These are phyloP conservation scores for Artibeus jamaicensis DNA, from an alignment of 2,797 vertebrate genomes.

Conservation along the genomic window DNA sequence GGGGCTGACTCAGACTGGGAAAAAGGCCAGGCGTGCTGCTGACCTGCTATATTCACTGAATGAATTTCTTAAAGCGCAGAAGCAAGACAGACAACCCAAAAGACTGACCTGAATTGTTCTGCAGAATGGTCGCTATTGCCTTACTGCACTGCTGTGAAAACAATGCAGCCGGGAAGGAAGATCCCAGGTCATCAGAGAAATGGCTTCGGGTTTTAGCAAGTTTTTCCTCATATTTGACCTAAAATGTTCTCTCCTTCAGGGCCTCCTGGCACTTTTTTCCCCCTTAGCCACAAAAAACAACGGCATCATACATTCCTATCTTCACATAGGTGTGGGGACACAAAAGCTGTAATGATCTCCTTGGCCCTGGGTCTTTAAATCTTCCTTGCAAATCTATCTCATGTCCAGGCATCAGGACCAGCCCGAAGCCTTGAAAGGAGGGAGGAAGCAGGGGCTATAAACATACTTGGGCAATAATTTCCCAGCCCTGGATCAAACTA, in stretches of 20 bases:
- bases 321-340: neutral
- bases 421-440: neutral
- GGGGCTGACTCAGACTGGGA: neutral
- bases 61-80: neutral
- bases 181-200: neutral
- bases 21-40: neutral
- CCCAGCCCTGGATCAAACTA: neutral
- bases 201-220: neutral
- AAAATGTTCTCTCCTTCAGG: slow-evolving; percentile 14
- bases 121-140: neutral
- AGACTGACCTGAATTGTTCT: neutral
- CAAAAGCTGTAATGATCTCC: neutral
- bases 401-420: neutral
- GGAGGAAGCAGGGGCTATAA: neutral
- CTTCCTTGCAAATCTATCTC: neutral
- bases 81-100: neutral
- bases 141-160: neutral
- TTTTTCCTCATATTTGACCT: neutral
- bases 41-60: neutral
- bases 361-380: neutral
- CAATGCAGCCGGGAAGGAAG: neutral
- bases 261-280: neutral
- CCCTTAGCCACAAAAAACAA: neutral
- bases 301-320: neutral
- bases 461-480: neutral